These are phyloP conservation scores for Lepisosteus osseus DNA, from an alignment of 2,113 vertebrate genomes.

Conservation along the genomic window DNA sequence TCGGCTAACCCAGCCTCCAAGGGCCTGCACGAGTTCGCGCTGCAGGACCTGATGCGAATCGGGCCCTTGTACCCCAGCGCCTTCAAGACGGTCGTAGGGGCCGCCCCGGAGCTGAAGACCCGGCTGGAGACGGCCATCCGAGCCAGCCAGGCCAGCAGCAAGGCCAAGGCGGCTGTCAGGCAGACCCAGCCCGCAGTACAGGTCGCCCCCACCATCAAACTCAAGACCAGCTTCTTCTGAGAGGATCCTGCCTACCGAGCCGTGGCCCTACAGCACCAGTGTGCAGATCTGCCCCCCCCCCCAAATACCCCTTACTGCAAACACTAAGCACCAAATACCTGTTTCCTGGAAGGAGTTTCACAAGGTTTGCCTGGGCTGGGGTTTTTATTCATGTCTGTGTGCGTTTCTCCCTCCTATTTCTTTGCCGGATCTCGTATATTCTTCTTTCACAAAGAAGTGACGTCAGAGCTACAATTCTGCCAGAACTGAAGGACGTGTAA, in stretches of 20 bases:
- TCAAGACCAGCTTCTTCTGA: conserved; percentile 97
- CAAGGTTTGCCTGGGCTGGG: too few relatives aligned
- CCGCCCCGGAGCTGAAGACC: conserved; percentile 89
- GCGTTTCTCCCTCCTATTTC: too few relatives aligned
- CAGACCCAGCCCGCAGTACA: conserved; percentile 81
- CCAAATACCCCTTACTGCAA: too few relatives aligned
- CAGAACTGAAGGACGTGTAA: conserved; percentile 19
- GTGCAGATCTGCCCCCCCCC: too few relatives aligned
- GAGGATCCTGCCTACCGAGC: background rate
- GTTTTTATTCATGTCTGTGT: too few relatives aligned
- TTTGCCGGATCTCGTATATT: too few relatives aligned
- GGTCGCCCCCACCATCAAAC: conserved; percentile 92
- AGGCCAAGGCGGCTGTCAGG: conserved; percentile 82
- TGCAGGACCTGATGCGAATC: conserved; percentile 94
- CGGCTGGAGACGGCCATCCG: conserved; percentile 90
- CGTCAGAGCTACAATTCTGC: too few relatives aligned
- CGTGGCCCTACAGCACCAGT: background rate
- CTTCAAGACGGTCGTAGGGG: conserved; percentile 96
- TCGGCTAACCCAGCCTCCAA: conserved; percentile 77
- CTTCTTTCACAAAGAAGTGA: too few relatives aligned
- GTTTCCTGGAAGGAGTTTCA: too few relatives aligned
- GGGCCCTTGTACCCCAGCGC: conserved; percentile 93
- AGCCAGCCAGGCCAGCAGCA: conserved; percentile 88
- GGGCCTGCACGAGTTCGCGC: conserved; percentile 91
- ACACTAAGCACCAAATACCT: too few relatives aligned